phyloP scores from a whole-genome alignment of 2,113 vertebrate species.

The Polypterus bichir region DNA sequence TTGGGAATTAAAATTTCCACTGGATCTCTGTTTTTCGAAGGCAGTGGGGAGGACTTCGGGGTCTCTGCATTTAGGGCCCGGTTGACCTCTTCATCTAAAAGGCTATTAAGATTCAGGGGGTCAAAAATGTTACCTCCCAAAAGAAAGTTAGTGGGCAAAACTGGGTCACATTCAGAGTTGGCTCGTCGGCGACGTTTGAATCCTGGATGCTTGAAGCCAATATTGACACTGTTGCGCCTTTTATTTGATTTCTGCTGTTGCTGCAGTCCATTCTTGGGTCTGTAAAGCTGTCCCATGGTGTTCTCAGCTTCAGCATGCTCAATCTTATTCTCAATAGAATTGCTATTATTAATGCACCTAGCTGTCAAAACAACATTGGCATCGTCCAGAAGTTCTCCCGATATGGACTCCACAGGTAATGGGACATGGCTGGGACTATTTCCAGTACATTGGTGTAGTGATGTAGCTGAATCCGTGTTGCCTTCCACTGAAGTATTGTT shows the following conservation, averaged over 20 bases:
- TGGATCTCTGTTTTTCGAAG: constrained; percentile 51
- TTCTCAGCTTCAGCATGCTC: constrained; percentile 19
- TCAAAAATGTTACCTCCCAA: constrained; percentile 86
- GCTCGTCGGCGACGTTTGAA: constrained; percentile 58
- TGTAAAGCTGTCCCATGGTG: constrained; percentile 23
- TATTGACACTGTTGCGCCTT: constrained; percentile 61
- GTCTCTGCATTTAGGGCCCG: constrained; percentile 69
- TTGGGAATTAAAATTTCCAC: constrained; percentile 80
- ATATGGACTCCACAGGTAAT: background rate
- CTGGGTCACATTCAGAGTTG: constrained; percentile 67
- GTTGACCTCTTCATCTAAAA: constrained; percentile 78
- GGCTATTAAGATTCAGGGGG: constrained; percentile 81
- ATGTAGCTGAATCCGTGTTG: constrained; percentile 14
- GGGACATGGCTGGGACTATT: no score
- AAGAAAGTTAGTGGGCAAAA: constrained; percentile 70
- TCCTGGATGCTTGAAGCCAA: constrained; percentile 55
- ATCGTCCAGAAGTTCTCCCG: background rate
- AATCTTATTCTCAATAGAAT: no score
- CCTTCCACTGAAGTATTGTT: constrained; percentile 34
- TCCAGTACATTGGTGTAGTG: no score
- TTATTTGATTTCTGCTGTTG: constrained; percentile 40
- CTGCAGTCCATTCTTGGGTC: constrained; percentile 57
- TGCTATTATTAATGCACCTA: no score
- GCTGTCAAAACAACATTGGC: background rate
- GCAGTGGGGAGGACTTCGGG: constrained; percentile 74